A percentile compares a stretch with the other conserved stretches of the same genome.
phyloP scores from a whole-genome alignment of 2,113 vertebrate genomes.

The Urocolius indicus region DNA sequence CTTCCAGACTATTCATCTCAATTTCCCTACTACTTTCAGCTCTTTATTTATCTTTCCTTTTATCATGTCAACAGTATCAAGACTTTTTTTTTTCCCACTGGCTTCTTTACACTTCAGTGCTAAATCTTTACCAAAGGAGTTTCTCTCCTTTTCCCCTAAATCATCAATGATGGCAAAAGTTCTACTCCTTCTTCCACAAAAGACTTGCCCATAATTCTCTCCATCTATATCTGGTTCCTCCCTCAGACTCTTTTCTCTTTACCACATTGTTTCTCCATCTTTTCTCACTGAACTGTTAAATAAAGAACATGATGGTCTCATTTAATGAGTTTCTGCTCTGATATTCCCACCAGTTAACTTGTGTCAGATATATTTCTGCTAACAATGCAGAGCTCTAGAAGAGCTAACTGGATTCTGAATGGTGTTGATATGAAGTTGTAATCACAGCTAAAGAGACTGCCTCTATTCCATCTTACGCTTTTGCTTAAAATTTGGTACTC shows the following conservation, averaged over 20 bases:
- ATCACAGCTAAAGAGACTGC: neutral
- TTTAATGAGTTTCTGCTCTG: neutral
- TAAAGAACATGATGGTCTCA: neutral
- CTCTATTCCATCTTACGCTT: neutral
- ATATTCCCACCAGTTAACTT: neutral
- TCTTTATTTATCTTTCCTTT: neutral
- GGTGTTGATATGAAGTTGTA: neutral
- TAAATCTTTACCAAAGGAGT: neutral
- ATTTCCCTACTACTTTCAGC: neutral
- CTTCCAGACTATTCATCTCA: neutral
- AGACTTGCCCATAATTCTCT: neutral
- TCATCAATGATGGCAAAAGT: neutral
- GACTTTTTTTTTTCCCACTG: neutral
- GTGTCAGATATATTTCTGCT: neutral
- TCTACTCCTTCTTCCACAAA: neutral
- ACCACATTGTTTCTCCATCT: neutral
- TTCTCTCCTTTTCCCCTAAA: neutral
- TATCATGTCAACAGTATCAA: neutral
- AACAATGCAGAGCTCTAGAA: neutral
- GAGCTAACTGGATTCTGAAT: neutral
- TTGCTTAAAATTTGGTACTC: neutral
- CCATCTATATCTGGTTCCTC: neutral
- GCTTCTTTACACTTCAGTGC: neutral
- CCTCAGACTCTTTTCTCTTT: neutral
- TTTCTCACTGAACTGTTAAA: neutral